Evolutionary conservation across 2,888 invertebrate genomes (phyloP).

Genomic region (Parnassius apollo): DNA sequence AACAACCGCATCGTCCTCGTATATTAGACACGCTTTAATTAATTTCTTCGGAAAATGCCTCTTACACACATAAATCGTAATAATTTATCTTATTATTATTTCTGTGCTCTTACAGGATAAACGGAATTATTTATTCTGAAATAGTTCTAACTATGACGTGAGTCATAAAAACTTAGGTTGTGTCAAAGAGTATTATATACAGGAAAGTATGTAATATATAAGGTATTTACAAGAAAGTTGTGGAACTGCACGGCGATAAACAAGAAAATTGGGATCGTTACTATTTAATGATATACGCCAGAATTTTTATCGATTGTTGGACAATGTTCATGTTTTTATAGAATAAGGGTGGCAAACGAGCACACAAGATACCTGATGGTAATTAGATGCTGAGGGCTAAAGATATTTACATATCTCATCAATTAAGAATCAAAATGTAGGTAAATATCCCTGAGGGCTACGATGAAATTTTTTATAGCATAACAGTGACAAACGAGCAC

Average conservation of each 20-base stretch:
- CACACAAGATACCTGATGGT: no score
- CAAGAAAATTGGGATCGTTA: constrained; percentile 1
- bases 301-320: not conserved
- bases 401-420: no score
- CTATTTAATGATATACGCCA: not conserved
- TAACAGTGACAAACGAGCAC: no score
- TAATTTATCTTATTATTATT: no score
- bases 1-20: constrained; percentile 1
- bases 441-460: no score
- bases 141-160: constrained; percentile 9
- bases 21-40: constrained; percentile 1
- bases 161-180: constrained; percentile 5
- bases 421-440: no score
- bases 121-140: constrained; percentile 17
- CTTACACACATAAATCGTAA: not conserved
- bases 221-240: no score
- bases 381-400: no score
- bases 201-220: no score
- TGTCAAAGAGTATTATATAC: not conserved
- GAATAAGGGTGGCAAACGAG: no score
- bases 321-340: no score
- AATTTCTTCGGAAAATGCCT: constrained; percentile 11
- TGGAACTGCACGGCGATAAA: constrained; percentile 9
- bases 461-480: no score
- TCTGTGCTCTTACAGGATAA: not conserved